These are phyloP conservation scores for Peromyscus attwateri DNA, from an alignment of 2,797 vertebrate species.

Conservation along the genomic window DNA sequence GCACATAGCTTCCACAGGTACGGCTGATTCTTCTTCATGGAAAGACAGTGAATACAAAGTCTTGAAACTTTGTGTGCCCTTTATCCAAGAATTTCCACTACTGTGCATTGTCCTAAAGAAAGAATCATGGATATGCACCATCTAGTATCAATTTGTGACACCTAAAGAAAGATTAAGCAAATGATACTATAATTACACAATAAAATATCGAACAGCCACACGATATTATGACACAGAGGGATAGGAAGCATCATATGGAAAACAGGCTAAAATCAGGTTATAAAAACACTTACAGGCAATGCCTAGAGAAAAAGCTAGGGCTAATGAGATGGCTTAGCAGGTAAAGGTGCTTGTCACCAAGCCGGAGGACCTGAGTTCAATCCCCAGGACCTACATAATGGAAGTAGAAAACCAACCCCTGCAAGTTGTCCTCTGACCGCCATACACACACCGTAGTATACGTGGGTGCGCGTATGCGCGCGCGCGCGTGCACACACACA, in stretches of 20 bases:
- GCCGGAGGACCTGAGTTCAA: neutral
- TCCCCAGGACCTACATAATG: neutral
- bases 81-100: neutral
- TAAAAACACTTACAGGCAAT: conserved; percentile 33
- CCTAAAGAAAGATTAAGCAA: neutral
- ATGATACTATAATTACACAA: neutral
- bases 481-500: too few species aligned
- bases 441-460: too few species aligned
- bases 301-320: neutral
- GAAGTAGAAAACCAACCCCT: neutral
- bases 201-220: neutral
- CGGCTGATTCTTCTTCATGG: neutral
- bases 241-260: neutral
- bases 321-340: neutral
- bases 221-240: neutral
- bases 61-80: neutral
- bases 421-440: neutral
- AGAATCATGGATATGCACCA: neutral
- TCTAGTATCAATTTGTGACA: neutral
- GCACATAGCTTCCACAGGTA: neutral
- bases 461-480: too few species aligned
- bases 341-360: neutral
- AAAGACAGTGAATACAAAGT: conserved; percentile 3
- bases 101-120: conserved; percentile 3
- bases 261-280: neutral